Evolutionary conservation across 2,797 vertebrate species (phyloP).

Genomic region (Champsocephalus gunnari): DNA sequence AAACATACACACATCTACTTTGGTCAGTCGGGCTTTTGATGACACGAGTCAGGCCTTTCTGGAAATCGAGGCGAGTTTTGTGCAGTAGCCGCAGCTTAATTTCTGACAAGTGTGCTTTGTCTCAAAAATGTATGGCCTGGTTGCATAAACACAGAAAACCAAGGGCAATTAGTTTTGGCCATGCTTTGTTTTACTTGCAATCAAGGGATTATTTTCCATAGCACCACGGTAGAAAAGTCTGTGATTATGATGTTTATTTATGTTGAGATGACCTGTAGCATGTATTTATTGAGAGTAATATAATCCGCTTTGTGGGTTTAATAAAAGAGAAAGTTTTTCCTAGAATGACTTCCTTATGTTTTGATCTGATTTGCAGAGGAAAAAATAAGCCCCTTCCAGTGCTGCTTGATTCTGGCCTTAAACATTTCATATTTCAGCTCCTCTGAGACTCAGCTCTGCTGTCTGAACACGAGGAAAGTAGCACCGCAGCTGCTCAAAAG

Average conservation of each 20-base stretch:
- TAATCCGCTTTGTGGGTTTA: constrained; percentile 6
- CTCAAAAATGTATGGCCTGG: constrained; percentile 22
- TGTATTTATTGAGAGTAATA: constrained; percentile 26
- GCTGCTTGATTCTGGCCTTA: constrained; percentile 6
- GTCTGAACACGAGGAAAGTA: constrained; percentile 29
- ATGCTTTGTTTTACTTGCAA: constrained; percentile 64
- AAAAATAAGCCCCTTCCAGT: constrained; percentile 10
- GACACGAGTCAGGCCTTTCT: constrained; percentile 31
- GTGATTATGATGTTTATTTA: constrained; percentile 48
- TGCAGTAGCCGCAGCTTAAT: constrained; percentile 63
- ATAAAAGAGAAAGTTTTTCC: constrained; percentile 22
- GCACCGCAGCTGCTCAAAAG: constrained; percentile 58
- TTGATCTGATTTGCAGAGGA: not conserved
- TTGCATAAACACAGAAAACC: constrained; percentile 47
- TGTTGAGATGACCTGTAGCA: constrained; percentile 18
- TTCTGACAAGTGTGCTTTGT: constrained; percentile 55
- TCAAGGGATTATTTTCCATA: constrained; percentile 61
- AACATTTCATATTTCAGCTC: constrained; percentile 21
- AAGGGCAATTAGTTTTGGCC: constrained; percentile 51
- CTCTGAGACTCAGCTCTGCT: constrained; percentile 31
- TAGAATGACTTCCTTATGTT: constrained; percentile 13
- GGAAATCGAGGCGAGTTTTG: constrained; percentile 30
- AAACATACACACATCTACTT: constrained; percentile 8
- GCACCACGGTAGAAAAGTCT: not conserved
- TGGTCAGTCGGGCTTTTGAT: constrained; percentile 25